These are phyloP conservation scores for Calcarius ornatus DNA, from an alignment of 2,113 vertebrate species.

Conservation along the genomic window DNA sequence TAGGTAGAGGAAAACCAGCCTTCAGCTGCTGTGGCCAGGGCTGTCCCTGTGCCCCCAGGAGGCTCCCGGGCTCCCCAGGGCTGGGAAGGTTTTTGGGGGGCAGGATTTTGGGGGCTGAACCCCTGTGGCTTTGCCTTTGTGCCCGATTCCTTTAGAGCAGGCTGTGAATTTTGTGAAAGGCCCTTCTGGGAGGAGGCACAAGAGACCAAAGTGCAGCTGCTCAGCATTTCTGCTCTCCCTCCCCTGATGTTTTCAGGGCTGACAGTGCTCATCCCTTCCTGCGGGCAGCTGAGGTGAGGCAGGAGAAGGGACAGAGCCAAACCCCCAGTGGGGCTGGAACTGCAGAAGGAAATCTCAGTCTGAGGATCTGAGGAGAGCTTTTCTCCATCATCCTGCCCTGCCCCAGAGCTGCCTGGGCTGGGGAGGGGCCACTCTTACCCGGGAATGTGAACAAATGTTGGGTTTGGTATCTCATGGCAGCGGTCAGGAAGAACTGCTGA, in stretches of 20 bases:
- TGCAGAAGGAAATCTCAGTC: neutral
- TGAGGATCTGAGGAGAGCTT: neutral
- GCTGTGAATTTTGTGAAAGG: neutral
- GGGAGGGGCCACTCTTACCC: accelerated
- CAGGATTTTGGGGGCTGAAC: neutral
- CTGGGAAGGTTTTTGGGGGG: neutral
- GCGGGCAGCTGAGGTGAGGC: neutral
- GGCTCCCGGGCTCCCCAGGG: neutral
- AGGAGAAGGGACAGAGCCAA: neutral
- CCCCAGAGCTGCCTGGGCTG: neutral
- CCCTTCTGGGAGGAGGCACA: neutral
- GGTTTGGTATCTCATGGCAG: accelerated
- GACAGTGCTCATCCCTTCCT: neutral
- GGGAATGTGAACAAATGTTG: neutral
- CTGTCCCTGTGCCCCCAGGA: neutral
- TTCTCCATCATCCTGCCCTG: neutral
- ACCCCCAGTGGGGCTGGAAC: accelerated
- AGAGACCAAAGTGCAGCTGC: neutral
- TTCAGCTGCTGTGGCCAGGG: neutral
- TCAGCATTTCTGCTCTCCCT: neutral
- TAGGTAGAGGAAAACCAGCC: neutral
- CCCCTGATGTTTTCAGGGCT: accelerated
- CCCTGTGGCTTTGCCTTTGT: neutral
- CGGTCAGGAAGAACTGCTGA: accelerated
- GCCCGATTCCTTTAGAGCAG: neutral